Conservation (phyloP, 2,113 vertebrate genomes). For the Nesoenas mayeri region DNA sequence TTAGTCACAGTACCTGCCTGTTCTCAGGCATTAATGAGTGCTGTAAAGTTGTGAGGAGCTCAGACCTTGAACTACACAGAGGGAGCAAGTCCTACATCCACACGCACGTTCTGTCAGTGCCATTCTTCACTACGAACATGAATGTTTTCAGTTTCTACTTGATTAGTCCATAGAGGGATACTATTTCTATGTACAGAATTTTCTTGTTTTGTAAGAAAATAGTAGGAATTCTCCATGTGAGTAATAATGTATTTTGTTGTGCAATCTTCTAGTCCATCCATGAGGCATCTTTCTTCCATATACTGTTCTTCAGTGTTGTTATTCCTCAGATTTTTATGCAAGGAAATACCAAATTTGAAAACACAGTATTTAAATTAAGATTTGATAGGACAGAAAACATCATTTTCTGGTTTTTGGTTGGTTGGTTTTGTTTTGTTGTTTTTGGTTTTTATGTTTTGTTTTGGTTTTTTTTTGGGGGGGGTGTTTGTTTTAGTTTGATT, state of each 20-base stretch:
- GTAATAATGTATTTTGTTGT: not conserved
- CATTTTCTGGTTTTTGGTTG: not conserved
- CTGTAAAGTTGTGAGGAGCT: not conserved
- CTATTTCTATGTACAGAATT: not conserved
- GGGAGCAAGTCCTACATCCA: not conserved
- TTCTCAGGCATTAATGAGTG: accelerated
- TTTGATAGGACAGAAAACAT: not conserved
- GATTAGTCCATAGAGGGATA: not conserved
- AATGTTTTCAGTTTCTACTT: not conserved
- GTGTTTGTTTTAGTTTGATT: too few species aligned
- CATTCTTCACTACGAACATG: not conserved
- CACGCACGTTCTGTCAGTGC: not conserved
- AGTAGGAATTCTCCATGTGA: not conserved
- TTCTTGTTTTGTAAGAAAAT: not conserved
- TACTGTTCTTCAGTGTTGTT: not conserved
- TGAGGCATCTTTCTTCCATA: not conserved
- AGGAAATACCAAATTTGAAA: not conserved
- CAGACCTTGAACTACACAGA: not conserved
- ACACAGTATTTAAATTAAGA: not conserved
- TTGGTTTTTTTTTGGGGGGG: too few species aligned
- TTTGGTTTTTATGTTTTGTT: not conserved
- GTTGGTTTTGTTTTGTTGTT: not conserved
- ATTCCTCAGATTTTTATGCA: not conserved
- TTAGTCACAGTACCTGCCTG: not conserved
- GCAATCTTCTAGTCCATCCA: not conserved